These are phyloP conservation scores for Syngnathus rostellatus DNA, from an alignment of 2,797 vertebrate species.

Conservation along the genomic window DNA sequence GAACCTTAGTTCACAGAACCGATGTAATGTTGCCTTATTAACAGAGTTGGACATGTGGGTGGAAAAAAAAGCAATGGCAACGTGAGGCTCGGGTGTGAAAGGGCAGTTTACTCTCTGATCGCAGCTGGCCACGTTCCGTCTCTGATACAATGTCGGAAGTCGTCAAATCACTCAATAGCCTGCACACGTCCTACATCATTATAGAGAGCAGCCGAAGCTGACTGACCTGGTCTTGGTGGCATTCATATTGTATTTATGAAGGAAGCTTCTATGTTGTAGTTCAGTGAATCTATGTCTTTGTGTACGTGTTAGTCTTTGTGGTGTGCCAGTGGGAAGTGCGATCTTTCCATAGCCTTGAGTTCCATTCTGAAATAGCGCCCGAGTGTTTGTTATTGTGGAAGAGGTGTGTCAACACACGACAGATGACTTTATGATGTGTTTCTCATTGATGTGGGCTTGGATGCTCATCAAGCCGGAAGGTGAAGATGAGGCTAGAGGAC, in stretches of 20 bases:
- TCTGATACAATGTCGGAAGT: not conserved
- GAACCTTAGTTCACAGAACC: too few species aligned
- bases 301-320: not conserved
- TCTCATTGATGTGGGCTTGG: conserved; percentile 32
- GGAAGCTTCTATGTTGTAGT: conserved; percentile 40
- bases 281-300: conserved; percentile 29
- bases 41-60: too few species aligned
- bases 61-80: too few species aligned
- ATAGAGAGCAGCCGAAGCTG: not conserved
- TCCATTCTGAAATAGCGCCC: not conserved
- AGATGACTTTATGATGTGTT: conserved; percentile 17
- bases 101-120: too few species aligned
- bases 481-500: conserved; percentile 18
- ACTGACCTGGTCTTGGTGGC: not conserved
- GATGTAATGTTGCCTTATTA: too few species aligned
- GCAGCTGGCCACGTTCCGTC: too few species aligned
- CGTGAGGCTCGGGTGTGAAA: too few species aligned
- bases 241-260: conserved; percentile 1
- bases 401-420: conserved; percentile 32
- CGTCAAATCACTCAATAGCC: not conserved
- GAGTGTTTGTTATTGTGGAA: conserved; percentile 39
- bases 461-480: conserved; percentile 29
- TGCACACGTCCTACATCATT: not conserved
- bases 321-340: not conserved
- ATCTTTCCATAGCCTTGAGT: not conserved